These are phyloP conservation scores for Coelopa frigida DNA, from an alignment of 1,140 invertebrate genomes.

Conservation along the genomic window DNA sequence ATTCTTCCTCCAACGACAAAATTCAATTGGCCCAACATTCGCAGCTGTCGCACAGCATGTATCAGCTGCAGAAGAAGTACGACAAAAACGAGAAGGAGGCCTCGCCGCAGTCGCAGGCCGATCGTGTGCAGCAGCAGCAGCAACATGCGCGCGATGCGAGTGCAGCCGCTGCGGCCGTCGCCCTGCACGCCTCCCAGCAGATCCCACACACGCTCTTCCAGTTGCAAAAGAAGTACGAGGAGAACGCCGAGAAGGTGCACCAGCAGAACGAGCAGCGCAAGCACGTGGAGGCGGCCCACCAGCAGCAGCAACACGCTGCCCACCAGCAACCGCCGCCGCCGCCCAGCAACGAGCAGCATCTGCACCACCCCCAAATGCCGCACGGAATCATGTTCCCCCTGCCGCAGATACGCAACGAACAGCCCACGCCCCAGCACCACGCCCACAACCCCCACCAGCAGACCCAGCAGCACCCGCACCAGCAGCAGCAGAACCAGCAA, in stretches of 20 bases:
- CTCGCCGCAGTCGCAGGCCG: slow-evolving; percentile 36
- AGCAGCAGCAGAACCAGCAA: slow-evolving; percentile 26
- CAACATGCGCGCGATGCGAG: neutral
- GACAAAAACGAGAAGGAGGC: slow-evolving; percentile 38
- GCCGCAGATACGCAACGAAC: slow-evolving; percentile 33
- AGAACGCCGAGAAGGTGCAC: slow-evolving; percentile 27
- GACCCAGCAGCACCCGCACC: slow-evolving; percentile 23
- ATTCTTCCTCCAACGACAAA: slow-evolving; percentile 14
- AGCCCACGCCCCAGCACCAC: slow-evolving; percentile 28
- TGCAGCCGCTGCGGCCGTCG: slow-evolving; percentile 16
- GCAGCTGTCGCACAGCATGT: slow-evolving; percentile 36
- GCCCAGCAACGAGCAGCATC: slow-evolving; percentile 28
- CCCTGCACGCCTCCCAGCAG: slow-evolving; percentile 32
- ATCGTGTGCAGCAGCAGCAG: slow-evolving; percentile 19
- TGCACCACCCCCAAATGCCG: slow-evolving; percentile 39
- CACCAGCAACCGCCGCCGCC: slow-evolving; percentile 39
- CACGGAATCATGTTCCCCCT: slow-evolving; percentile 42
- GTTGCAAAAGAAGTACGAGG: slow-evolving; percentile 39
- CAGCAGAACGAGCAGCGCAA: slow-evolving; percentile 34
- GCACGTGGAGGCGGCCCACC: slow-evolving; percentile 27
- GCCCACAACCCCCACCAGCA: slow-evolving; percentile 35
- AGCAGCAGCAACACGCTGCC: slow-evolving; percentile 30
- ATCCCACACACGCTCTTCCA: slow-evolving; percentile 31
- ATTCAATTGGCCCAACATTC: slow-evolving; percentile 13
- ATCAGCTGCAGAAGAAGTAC: slow-evolving; percentile 39